phyloP scores from a whole-genome alignment of 2,888 invertebrate genomes.

The Ennomos fuscantarius region DNA sequence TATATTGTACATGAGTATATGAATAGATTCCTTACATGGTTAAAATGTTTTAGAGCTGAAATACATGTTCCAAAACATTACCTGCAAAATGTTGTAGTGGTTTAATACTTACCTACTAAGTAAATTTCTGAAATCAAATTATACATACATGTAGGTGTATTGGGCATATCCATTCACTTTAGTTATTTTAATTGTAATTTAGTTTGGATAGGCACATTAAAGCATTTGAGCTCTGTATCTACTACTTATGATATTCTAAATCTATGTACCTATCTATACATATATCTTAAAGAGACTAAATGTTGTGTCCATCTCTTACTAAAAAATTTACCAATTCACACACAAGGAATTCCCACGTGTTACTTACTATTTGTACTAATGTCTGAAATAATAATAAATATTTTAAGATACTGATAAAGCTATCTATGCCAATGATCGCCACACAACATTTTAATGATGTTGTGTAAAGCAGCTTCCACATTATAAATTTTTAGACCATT shows the following conservation, averaged over 20 bases:
- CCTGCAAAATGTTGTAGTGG: not conserved
- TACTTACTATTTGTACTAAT: conserved; percentile 1
- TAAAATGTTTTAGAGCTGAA: conserved; percentile 8
- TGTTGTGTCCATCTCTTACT: not conserved
- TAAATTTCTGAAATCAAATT: conserved; percentile 3
- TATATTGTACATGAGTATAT: conserved; percentile 14
- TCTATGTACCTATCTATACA: too few relatives aligned
- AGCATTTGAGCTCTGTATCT: too few relatives aligned
- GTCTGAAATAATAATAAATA: conserved; percentile 8
- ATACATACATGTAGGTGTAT: conserved; percentile 5
- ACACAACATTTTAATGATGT: not conserved
- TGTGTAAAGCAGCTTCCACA: not conserved
- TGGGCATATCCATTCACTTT: conserved; percentile 3
- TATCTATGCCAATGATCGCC: conserved; percentile 24
- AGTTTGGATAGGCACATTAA: too few relatives aligned
- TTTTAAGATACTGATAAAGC: conserved; percentile 12
- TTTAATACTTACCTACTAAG: conserved; percentile 1
- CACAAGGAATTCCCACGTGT: too few relatives aligned
- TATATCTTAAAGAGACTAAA: not conserved
- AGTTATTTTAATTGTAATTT: not conserved
- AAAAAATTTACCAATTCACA: conserved; percentile 20
- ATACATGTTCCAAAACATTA: conserved; percentile 2
- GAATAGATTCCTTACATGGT: conserved; percentile 3
- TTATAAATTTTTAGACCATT: not conserved
- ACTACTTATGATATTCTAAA: too few relatives aligned